Conservation (phyloP, 2,113 vertebrate species). For the Stomatorhinus ivindoensis region DNA sequence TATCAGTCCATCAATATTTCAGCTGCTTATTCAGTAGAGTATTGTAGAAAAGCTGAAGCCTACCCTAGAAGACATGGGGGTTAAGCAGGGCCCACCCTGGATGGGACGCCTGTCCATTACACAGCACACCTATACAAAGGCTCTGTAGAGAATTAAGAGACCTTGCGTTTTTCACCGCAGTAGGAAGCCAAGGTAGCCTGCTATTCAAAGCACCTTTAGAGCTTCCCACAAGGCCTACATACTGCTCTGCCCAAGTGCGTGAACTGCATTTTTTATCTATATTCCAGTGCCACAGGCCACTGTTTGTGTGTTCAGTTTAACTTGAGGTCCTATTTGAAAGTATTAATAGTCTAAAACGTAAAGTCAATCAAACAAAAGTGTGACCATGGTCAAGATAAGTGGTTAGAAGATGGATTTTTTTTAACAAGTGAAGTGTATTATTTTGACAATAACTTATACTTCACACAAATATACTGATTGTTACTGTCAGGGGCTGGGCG, state of each 20-base stretch:
- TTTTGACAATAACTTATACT: not conserved
- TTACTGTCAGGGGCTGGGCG: not conserved
- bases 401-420: not conserved
- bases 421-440: not conserved
- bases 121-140: not conserved
- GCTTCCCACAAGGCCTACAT: not conserved
- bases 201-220: not conserved
- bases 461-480: not conserved
- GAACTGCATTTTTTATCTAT: not conserved
- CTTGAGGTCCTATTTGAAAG: not conserved
- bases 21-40: not conserved
- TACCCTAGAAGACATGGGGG: not conserved
- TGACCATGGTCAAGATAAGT: not conserved
- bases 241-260: not conserved
- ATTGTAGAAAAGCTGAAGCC: not conserved
- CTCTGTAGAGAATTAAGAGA: not conserved
- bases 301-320: not conserved
- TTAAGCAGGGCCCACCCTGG: not conserved
- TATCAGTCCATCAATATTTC: not conserved
- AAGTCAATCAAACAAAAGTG: not conserved
- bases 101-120: not conserved
- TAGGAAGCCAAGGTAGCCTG: not conserved
- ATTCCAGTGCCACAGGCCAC: not conserved
- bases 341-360: not conserved
- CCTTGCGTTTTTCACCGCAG: not conserved